Evolutionary conservation across 2,888 invertebrate genomes (phyloP).

Genomic region (Campaea margaritaria): DNA sequence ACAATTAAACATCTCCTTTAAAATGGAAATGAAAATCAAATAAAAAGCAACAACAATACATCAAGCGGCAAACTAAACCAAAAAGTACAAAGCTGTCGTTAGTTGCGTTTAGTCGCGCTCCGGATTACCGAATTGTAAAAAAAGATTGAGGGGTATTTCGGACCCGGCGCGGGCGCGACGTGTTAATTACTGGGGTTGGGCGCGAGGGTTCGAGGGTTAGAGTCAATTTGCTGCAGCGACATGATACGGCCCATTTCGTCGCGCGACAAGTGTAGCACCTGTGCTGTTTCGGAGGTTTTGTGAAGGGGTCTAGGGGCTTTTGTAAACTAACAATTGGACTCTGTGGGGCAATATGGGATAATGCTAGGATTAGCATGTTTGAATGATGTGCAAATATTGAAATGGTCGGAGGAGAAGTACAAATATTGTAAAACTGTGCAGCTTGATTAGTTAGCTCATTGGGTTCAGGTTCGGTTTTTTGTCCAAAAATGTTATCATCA

Average conservation of each 20-base stretch:
- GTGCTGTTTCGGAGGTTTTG: slow-evolving; percentile 73
- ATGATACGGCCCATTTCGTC: slow-evolving; percentile 88
- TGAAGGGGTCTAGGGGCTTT: slow-evolving; percentile 54
- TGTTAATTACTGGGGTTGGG: slow-evolving; percentile 85
- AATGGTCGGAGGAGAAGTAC: slow-evolving; percentile 15
- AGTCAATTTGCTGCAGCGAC: slow-evolving; percentile 88
- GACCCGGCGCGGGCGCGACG: slow-evolving; percentile 63
- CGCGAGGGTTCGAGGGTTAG: slow-evolving; percentile 76
- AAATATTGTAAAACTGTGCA: not conserved
- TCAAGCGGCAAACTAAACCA: slow-evolving; percentile 62
- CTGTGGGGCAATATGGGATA: slow-evolving; percentile 51
- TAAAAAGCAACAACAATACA: slow-evolving; percentile 53
- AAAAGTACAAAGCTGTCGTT: slow-evolving; percentile 60
- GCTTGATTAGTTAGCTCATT: not conserved
- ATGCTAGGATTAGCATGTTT: slow-evolving; percentile 38
- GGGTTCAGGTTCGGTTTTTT: not conserved
- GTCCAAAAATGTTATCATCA: not conserved
- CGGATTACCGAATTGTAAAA: slow-evolving; percentile 83
- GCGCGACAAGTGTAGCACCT: slow-evolving; percentile 83
- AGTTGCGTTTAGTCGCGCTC: slow-evolving; percentile 80
- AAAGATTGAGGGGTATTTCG: slow-evolving; percentile 75
- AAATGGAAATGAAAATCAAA: slow-evolving; percentile 52
- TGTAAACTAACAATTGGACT: slow-evolving; percentile 62
- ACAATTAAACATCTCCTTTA: slow-evolving; percentile 16
- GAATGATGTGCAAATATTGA: slow-evolving; percentile 30